These are phyloP conservation scores for Thamnophis sirtalis DNA, from an alignment of 2,113 vertebrate genomes.

Conservation along the genomic window DNA sequence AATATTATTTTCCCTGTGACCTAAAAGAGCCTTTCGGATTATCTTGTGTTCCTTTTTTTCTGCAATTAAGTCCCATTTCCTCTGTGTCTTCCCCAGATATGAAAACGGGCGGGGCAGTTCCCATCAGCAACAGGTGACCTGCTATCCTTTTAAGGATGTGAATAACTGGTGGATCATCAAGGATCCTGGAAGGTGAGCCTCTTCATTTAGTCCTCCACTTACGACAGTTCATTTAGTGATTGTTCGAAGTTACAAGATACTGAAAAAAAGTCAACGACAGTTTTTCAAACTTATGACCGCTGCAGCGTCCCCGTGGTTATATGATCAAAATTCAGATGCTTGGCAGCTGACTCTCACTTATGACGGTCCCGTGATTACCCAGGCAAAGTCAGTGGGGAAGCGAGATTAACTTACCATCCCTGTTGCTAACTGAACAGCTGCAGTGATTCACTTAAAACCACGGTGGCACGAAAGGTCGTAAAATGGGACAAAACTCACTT, in stretches of 20 bases:
- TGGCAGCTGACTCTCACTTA: too few species aligned
- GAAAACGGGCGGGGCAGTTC: constrained; percentile 93
- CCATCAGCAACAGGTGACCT: constrained; percentile 97
- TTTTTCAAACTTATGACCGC: too few species aligned
- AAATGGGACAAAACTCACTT: too few species aligned
- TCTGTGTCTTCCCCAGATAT: constrained; percentile 71
- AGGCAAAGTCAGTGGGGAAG: too few species aligned
- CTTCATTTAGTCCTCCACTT: neutral
- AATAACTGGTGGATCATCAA: constrained; percentile 99
- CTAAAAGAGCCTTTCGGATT: neutral
- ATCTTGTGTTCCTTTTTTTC: neutral
- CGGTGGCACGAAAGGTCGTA: neutral
- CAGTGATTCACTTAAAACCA: too few species aligned
- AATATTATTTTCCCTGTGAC: neutral
- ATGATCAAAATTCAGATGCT: too few species aligned
- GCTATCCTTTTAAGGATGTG: constrained; percentile 95
- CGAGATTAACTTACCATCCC: too few species aligned
- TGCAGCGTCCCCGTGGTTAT: too few species aligned
- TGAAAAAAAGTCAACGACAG: neutral
- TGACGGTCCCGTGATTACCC: too few species aligned
- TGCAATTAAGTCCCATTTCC: rapidly evolving
- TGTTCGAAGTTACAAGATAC: neutral
- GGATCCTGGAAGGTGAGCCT: constrained; percentile 81
- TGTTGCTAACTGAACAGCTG: too few species aligned
- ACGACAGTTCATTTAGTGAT: neutral